Base-by-base conservation (phyloP, 2,797 vertebrate species). In the Pantherophis vulpinus region DNA sequence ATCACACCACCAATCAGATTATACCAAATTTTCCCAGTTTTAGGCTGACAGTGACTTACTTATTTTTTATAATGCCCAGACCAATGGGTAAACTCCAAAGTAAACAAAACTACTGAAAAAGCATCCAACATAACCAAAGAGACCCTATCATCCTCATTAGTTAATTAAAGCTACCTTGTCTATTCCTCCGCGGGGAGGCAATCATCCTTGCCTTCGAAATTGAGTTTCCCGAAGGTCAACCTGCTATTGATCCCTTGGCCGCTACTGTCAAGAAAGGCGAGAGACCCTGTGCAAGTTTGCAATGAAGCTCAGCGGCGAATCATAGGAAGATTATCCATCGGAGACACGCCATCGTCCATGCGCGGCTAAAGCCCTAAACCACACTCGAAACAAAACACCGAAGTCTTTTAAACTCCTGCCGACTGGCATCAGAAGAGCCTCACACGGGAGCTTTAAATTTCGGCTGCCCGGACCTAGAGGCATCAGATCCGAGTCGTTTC, bases 181-280 rank as follows among this genome's bases (percentile, higher is more conserved):
- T 88, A 0, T 91, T 89, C 29, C 89, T 89, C 61, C 2, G 27
- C 0, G 9, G 1, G 27, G 23, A 51, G 27, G 14, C 54, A 29
- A 63, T 5, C 20, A 32, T 54, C 27, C 79, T 59, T 1, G 55
- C 56, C 47, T 27, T 91, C 2, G 7, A 95, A 94, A 92, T 93
- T 94, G 90, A 93, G 61, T 94, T 79, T 79, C 79, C 91, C 42
- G 92, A 59, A 93, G 70, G 89, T 29, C 1, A 94, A 93, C 94
- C 88, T 93, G 12, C 42, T 58, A 29, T 88, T 14, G 58, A 88
- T 59, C 51, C 32, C 66, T 61, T 47, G 58, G 2, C 56, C 32
- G 20, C 32, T 94, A 94, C 94, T 92, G 18, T 32, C 56, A 70
- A 86, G 90, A 86, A 86, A 86, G 13, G 3, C 61, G 9, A 27